phyloP scores from a whole-genome alignment of 2,797 vertebrate species.

The Urocyon cinereoargenteus region DNA sequence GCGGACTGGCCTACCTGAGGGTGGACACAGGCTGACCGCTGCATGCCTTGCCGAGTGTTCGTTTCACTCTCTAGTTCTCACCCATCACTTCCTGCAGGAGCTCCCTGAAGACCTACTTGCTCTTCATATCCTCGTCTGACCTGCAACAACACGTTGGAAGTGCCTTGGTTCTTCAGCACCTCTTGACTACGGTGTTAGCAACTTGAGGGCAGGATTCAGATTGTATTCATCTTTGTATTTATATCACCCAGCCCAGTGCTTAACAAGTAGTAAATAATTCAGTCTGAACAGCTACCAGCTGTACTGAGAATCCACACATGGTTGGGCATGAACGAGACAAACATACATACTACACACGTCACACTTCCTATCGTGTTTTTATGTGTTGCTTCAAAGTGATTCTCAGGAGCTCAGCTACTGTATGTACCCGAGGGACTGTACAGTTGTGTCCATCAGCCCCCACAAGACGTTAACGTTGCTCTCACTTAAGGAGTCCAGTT shows the following conservation, averaged over 20 bases:
- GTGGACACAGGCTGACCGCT: not conserved
- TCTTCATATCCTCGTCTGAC: not conserved
- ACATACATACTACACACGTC: rapidly evolving
- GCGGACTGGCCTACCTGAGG: not conserved
- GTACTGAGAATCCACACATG: not conserved
- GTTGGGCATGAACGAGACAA: not conserved
- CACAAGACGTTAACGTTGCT: not conserved
- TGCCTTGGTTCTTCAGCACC: not conserved
- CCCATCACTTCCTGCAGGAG: no score
- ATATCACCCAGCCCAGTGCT: not conserved
- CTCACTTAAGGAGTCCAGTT: no score
- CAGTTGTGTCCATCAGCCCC: rapidly evolving
- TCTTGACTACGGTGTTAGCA: not conserved
- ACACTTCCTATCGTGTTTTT: rapidly evolving
- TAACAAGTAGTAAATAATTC: not conserved
- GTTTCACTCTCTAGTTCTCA: not conserved
- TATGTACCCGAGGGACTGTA: rapidly evolving
- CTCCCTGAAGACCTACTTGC: not conserved
- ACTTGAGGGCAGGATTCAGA: not conserved
- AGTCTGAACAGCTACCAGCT: not conserved
- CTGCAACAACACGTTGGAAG: not conserved
- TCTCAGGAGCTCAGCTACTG: not conserved
- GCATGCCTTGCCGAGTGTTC: rapidly evolving
- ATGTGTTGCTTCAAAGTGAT: not conserved
- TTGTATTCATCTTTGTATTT: no score